Percentiles rank a stretch among this genome's conserved stretches.
Evolutionary conservation across 2,797 vertebrate species (phyloP).

Genomic region (Lacerta agilis): DNA sequence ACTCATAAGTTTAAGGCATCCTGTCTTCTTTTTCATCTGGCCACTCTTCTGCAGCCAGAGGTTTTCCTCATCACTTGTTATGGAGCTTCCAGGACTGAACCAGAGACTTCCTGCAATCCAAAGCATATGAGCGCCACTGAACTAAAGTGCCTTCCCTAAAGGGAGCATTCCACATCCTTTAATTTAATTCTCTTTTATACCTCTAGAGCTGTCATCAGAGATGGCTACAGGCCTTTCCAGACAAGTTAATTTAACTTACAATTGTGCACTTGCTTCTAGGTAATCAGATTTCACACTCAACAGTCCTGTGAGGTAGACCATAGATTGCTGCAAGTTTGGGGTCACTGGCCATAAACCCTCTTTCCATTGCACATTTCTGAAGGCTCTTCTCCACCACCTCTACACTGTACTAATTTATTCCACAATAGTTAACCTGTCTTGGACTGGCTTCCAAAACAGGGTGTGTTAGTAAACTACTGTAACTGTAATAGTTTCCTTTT

Average conservation of each 20-base stretch:
- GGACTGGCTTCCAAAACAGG: not conserved
- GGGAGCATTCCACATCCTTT: not conserved
- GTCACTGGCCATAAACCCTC: not conserved
- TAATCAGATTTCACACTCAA: not conserved
- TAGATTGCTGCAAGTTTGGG: not conserved
- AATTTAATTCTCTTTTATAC: not conserved
- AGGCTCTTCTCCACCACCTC: not conserved
- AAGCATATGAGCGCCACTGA: not conserved
- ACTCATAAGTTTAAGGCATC: too few relatives aligned
- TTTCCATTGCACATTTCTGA: not conserved
- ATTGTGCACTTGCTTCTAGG: not conserved
- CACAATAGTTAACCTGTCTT: not conserved
- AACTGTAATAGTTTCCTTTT: conserved; percentile 2
- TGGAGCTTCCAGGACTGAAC: not conserved
- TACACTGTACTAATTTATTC: not conserved
- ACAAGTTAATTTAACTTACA: not conserved
- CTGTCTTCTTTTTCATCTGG: too few relatives aligned
- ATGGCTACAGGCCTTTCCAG: not conserved
- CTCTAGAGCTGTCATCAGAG: not conserved
- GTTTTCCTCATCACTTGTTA: not conserved
- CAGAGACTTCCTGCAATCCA: not conserved
- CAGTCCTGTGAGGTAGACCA: not conserved
- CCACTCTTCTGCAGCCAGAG: not conserved
- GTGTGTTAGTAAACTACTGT: not conserved
- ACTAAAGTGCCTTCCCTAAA: not conserved